These are phyloP conservation scores for Synanceia verrucosa DNA, from an alignment of 2,797 vertebrate species.

Conservation along the genomic window DNA sequence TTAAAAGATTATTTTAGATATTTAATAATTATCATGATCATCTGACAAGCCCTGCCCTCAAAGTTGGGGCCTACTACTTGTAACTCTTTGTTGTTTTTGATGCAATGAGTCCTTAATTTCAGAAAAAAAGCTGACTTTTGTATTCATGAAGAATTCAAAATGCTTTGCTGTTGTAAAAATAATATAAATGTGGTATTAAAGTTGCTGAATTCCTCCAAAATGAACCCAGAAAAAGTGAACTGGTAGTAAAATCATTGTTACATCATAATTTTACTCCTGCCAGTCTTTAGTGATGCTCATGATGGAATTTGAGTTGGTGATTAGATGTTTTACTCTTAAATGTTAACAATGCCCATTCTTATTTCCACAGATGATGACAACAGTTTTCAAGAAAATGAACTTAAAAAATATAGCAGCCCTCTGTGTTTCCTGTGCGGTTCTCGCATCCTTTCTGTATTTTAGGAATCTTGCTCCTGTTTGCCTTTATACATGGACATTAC, in stretches of 20 bases:
- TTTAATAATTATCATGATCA: neutral
- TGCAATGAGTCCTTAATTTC: neutral
- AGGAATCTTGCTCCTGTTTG: neutral
- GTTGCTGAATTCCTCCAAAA: neutral
- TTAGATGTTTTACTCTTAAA: neutral
- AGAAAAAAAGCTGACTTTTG: neutral
- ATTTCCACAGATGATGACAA: constrained; percentile 27
- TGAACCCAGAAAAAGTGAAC: neutral
- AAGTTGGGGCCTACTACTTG: neutral
- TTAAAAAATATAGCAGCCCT: neutral
- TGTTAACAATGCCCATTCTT: neutral
- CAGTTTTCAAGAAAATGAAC: neutral
- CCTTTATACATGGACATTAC: neutral
- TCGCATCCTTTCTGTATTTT: constrained; percentile 9
- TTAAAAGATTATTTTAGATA: neutral
- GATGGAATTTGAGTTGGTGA: neutral
- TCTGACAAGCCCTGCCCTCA: neutral
- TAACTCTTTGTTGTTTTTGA: neutral
- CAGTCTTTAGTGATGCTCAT: neutral
- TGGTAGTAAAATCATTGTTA: neutral
- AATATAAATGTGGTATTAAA: neutral
- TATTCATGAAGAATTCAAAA: neutral
- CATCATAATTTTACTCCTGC: neutral
- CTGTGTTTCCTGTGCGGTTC: neutral
- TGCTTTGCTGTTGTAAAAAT: neutral